These are phyloP conservation scores for Heliocidaris tuberculata DNA, from an alignment of 35 echinoderm and acorn worm species.

Conservation along the genomic window DNA sequence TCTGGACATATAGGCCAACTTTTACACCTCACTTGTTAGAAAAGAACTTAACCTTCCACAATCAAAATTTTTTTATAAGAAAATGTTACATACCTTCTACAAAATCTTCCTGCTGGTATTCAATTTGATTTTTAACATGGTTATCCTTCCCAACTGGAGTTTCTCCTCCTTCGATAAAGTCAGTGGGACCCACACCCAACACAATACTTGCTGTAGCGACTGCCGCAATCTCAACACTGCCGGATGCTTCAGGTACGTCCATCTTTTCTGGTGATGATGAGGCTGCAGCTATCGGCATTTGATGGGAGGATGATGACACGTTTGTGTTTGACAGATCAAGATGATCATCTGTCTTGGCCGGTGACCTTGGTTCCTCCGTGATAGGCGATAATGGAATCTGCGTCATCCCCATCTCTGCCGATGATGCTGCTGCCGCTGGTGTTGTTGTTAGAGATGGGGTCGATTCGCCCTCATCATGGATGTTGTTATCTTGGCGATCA, in stretches of 20 bases:
- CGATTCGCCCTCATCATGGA: neutral
- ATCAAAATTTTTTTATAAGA: neutral
- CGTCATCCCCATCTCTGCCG: neutral
- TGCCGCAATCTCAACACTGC: neutral
- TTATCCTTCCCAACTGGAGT: neutral
- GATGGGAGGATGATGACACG: conserved; percentile 30
- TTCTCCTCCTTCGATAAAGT: neutral
- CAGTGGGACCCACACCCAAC: neutral
- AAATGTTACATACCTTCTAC: neutral
- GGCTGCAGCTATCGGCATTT: neutral
- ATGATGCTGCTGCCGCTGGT: neutral
- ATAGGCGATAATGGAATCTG: conserved; percentile 50
- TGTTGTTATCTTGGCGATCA: neutral
- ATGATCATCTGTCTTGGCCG: conserved; percentile 3
- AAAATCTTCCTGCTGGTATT: neutral
- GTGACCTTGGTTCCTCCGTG: conserved; percentile 42
- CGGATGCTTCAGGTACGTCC: neutral
- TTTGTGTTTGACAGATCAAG: conserved; percentile 42
- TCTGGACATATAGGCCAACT: too few species aligned
- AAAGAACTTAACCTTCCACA: neutral
- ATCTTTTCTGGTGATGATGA: conserved; percentile 33
- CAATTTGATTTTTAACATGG: neutral
- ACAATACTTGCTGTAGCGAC: neutral
- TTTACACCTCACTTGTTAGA: too few species aligned
- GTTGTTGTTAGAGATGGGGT: conserved; percentile 29